Base-by-base conservation (phyloP, 2,113 vertebrate genomes). In the Labeo catla region DNA sequence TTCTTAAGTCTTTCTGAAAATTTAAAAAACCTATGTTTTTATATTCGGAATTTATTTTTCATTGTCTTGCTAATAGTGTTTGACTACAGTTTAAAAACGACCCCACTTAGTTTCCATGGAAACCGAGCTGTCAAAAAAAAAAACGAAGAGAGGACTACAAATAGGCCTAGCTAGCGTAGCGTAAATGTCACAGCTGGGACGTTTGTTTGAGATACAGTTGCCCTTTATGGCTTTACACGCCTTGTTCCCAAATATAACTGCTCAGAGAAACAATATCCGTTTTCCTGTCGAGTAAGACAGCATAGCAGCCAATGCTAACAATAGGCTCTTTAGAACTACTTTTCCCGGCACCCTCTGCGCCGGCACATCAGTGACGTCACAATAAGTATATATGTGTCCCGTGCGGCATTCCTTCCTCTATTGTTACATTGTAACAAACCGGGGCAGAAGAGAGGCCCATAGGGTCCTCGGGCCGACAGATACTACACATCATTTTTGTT, bases 401-500 rank as follows among this genome's bases (percentile, higher is more conserved):
- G 92, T 89, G 89, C 91, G 91, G 91, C 90, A 89, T 92, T 92
- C 88, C 87, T 91, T 89, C 89, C 92, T 93, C 94, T 93, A 95
- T 95, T 96, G 94, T 95, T 95, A 94, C 91, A 90, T 88, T 92
- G 91, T 94, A 93, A 93, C 91, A 93, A 91, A 85, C 92, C 90
- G 94, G 91, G 93, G 92, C 91, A 92, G 92, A 90, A 87, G 91
- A 83, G 88, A 88, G 78, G 90, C 84, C 74, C 81, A 68, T 70
- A 74, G 86, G 92, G 79, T 87, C 90, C 91, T 91, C 93, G 89
- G 86, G 91, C 89, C 88, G 87, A 36, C n/a, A 76, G 82, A 86
- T 76, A 61, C 66, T 45, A 52, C 73, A 90, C 89, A 52, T 81
- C 43, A 76, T 89, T 87, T 76, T 72, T 61, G 21, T 57, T 86